phyloP scores from a whole-genome alignment of 30 jellyfish, hydroid and myxozoan species.

The Turritopsis rubra region DNA sequence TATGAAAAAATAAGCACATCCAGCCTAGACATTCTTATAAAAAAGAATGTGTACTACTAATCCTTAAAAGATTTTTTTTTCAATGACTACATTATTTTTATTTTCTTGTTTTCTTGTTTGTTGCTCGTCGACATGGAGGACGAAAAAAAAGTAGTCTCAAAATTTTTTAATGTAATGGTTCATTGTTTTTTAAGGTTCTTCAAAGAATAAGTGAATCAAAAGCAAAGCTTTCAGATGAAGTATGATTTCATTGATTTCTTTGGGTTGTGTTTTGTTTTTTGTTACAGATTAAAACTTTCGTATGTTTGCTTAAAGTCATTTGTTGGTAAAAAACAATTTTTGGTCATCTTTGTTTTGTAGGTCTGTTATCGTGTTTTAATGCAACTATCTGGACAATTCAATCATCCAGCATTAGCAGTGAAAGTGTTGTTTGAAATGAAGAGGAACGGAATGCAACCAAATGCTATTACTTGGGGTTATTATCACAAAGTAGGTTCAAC shows the following conservation, averaged over 20 bases:
- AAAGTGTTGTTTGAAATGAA: constrained; percentile 93
- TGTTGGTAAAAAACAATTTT: neutral
- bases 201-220: constrained; percentile 69
- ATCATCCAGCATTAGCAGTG: constrained; percentile 98
- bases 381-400: constrained; percentile 97
- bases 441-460: constrained; percentile 64
- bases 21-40: too few species aligned
- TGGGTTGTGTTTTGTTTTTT: neutral
- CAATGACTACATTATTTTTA: too few species aligned
- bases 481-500: constrained; percentile 67
- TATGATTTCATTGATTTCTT: constrained; percentile 19
- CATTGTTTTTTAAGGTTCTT: constrained; percentile 50
- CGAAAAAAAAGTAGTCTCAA: too few species aligned
- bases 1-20: neutral
- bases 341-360: constrained; percentile 19
- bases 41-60: too few species aligned
- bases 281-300: neutral
- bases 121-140: too few species aligned
- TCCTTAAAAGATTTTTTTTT: too few species aligned
- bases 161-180: too few species aligned
- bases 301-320: neutral
- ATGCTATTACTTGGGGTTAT: constrained; percentile 97
- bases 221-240: constrained; percentile 97
- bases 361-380: constrained; percentile 94
- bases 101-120: neutral